Evolutionary conservation across 2,113 vertebrate species (phyloP), one percentile per base, ranked within the genome.

Genomic region (Elgaria multicarinata): DNA sequence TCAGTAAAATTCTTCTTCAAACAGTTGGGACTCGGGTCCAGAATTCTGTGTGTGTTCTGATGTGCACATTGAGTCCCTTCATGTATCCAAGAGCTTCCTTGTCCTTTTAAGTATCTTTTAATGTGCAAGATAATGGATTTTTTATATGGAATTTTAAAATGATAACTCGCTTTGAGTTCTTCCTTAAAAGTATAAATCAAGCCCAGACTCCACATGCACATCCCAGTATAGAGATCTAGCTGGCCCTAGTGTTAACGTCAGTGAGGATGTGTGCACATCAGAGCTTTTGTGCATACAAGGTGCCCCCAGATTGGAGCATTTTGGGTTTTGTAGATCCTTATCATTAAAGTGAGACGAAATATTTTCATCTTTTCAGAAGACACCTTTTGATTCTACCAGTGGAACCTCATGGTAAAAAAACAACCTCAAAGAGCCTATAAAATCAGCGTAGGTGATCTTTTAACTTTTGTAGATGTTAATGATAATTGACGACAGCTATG

Each of bases 401-500:
- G 67, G 87, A 88, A 36, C 92, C 78, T 81, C 86, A 76, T 81
- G 72, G 85, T 88, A 75, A 92, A 80, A 83, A 44, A 81, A 62
- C 3, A 10, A 10, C 58, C 3, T 82, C 71, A 87, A 92, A 94
- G 93, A 42, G 93, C 58, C 92, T 78, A 78, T 89, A 95, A 75
- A 77, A 46, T 31, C 80, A 50, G 86, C 95, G 88, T 88, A 93
- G 87, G 93, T 67, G 85, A 89, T 85, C 90, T 92, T 91, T 94
- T 92, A 6, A 95, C 91, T 93, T 95, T 95, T 95, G 90, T 95
- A 95, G 93, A 89, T 94, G 42, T 92, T 96, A 90, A 93, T 95
- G 96, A 92, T 93, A 89, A 89, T 90, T 50, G 94, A 94, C 95
- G 93, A 91, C 94, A 90, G 82, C 90, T 94, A 72, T 93, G 89